Percentiles rank a stretch among this genome's conserved stretches.
These are phyloP conservation scores for Tamandua tetradactyla DNA, from an alignment of 2,797 vertebrate species.

Conservation along the genomic window DNA sequence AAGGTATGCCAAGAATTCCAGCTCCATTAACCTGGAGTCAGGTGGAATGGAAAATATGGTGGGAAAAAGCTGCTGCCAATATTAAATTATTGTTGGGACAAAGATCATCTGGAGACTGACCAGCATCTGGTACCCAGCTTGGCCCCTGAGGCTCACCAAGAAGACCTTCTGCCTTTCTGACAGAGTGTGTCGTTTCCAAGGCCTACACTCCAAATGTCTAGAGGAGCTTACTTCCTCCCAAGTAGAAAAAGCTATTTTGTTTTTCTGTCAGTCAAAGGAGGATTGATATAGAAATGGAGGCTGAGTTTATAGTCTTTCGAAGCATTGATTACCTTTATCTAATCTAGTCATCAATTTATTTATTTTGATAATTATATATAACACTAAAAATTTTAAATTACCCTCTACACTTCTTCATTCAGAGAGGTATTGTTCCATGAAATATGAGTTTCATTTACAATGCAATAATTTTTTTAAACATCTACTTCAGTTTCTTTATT, in stretches of 20 bases:
- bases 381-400: not conserved
- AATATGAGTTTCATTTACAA: not conserved
- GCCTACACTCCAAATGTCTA: not conserved
- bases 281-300: not conserved
- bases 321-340: not conserved
- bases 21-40: not conserved
- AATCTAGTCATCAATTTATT: not conserved
- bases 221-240: not conserved
- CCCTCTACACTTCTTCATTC: not conserved
- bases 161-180: not conserved
- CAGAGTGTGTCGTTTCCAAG: not conserved
- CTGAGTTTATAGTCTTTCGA: not conserved
- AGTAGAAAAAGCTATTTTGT: not conserved
- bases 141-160: not conserved
- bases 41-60: accelerated
- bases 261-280: not conserved
- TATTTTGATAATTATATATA: not conserved
- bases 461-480: not conserved
- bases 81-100: not conserved
- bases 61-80: not conserved
- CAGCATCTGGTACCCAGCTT: not conserved
- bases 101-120: not conserved
- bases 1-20: accelerated
- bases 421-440: not conserved
- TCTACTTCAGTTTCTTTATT: not conserved